Evolutionary conservation across 2,113 vertebrate genomes (phyloP).

Genomic region (Daubentonia madagascariensis): DNA sequence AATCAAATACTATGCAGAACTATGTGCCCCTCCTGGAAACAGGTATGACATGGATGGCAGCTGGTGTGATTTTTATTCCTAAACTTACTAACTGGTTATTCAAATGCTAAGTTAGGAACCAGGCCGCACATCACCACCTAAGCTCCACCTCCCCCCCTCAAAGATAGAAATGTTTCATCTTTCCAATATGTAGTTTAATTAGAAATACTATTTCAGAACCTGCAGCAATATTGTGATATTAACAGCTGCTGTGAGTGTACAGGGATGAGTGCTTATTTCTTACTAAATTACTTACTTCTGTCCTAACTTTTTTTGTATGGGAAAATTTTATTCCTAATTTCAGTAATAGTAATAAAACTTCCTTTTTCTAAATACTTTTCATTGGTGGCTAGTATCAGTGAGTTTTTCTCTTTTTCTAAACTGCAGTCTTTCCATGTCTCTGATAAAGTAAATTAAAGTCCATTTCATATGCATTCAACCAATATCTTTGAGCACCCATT

Average conservation of each 20-base stretch:
- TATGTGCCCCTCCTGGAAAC: conserved; percentile 95
- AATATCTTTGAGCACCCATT: background rate
- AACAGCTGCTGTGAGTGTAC: background rate
- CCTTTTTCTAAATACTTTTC: background rate
- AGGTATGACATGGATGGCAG: conserved; percentile 80
- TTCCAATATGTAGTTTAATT: background rate
- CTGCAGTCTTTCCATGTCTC: background rate
- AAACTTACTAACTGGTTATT: background rate
- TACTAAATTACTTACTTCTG: background rate
- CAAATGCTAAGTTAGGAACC: background rate
- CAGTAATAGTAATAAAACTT: background rate
- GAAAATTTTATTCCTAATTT: background rate
- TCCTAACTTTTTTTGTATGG: background rate
- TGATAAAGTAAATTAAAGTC: background rate
- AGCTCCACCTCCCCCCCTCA: no score
- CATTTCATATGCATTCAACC: background rate
- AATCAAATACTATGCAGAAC: conserved; percentile 98
- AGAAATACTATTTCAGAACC: background rate
- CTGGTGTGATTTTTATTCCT: background rate
- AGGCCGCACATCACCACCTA: no score
- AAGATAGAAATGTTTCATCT: background rate
- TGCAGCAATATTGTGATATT: background rate
- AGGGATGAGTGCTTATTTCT: background rate
- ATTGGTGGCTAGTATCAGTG: background rate
- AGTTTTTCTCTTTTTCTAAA: background rate